Base-by-base conservation (phyloP, 2,113 vertebrate genomes). In the Delphinapterus leucas region DNA sequence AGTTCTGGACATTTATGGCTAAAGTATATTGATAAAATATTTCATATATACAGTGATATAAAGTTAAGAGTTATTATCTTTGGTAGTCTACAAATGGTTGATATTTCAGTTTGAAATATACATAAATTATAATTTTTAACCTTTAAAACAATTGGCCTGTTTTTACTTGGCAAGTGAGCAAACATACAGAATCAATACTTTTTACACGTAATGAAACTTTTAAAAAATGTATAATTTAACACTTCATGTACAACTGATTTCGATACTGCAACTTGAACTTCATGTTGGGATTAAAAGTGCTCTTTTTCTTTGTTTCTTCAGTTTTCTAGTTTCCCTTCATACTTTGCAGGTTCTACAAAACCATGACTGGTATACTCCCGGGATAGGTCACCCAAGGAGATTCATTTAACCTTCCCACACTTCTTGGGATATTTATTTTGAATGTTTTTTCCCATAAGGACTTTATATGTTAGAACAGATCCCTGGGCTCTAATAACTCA, bases 371-470 rank as follows among this genome's bases (percentile, higher is more conserved):
- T 70, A 44, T 8, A 14, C 70, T 67, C 85, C 5, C 44, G 20
- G 87, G 80, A 77, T 33, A 61, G 9, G 14, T 76, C 96, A 70
- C n/a, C 38, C 44, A 5, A 87, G 36, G 20, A 61, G 81, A 95
- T 84, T 81, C 20, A 60, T 82, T 97, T 63, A 89, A 97, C 41
- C 38, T 93, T 96, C 15, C 11, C 49, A 36, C 10, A 0, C 44
- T 92, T 91, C 61, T 88, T 25, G 4, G n/a, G 5, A n/a, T 86
- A 31, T 58, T 98, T 98, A 83, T 87, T 94, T 97, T 96, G 94
- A 94, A 36, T 80, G 18, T 81, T 97, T 97, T 97, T 44, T 61
- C 93, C 67, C 53, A 89, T 67, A 89, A 97, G 36, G 1, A 20
- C 83, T 92, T 95, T 68, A 76, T 85, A 33, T 65, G 60, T 97